These are phyloP conservation scores for Neotoxoptera formosana DNA, from an alignment of 1,140 invertebrate genomes.

Conservation along the genomic window DNA sequence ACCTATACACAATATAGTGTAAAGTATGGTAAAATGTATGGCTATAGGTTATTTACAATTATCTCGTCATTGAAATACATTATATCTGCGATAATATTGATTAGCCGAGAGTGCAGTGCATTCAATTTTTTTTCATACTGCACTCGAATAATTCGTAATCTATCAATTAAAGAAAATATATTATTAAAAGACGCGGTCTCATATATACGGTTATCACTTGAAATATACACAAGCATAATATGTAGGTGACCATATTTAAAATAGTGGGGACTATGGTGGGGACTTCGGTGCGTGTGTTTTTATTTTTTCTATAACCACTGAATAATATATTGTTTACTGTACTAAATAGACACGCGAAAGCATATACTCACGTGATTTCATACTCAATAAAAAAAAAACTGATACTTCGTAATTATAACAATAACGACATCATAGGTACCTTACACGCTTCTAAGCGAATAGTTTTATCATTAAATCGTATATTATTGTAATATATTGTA, in stretches of 20 bases:
- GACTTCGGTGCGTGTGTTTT: not conserved
- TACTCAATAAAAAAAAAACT: not conserved
- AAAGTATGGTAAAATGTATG: not conserved
- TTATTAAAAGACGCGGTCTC: not conserved
- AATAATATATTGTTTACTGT: not conserved
- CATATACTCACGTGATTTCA: not conserved
- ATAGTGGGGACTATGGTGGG: not conserved
- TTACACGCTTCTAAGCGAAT: not conserved
- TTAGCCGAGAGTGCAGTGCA: not conserved
- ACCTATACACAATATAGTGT: not conserved
- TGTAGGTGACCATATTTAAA: not conserved
- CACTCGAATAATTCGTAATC: not conserved
- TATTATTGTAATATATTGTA: not conserved
- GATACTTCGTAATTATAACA: not conserved
- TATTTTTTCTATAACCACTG: not conserved
- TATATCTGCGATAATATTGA: not conserved
- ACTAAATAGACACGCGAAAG: not conserved
- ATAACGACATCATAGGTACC: not conserved
- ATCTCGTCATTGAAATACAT: not conserved
- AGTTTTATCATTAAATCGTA: not conserved
- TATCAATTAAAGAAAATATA: not conserved
- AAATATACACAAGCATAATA: not conserved
- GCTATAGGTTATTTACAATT: not conserved
- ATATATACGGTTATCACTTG: not conserved
- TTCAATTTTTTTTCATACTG: not conserved